phyloP scores from a whole-genome alignment of 2,797 vertebrate species.

The Megalops cyprinoides region DNA sequence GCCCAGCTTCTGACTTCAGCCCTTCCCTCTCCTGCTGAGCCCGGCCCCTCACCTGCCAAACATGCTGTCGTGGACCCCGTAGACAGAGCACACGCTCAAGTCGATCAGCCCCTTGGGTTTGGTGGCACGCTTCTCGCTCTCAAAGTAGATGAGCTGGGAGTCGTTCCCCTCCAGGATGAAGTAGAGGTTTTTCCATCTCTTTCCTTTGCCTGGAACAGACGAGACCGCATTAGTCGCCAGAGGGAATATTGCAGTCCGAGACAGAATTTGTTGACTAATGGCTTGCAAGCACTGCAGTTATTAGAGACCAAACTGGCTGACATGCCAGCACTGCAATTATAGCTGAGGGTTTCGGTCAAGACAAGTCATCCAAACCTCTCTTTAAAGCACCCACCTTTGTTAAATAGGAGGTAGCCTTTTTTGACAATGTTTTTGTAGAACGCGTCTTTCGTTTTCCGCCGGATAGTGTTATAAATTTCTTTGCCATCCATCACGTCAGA shows the following conservation, averaged over 20 bases:
- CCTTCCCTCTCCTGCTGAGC: too few relatives aligned
- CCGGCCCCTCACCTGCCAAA: slow-evolving; percentile 92
- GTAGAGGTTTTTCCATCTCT: slow-evolving; percentile 96
- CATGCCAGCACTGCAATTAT: neutral
- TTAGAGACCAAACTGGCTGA: neutral
- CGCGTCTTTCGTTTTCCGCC: slow-evolving; percentile 95
- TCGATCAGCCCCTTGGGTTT: slow-evolving; percentile 99
- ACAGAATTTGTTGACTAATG: neutral
- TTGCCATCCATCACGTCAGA: slow-evolving; percentile 88
- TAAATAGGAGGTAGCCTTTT: slow-evolving; percentile 95
- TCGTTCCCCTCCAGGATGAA: slow-evolving; percentile 98
- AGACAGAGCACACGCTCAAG: slow-evolving; percentile 94
- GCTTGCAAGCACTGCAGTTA: neutral
- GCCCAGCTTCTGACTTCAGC: too few relatives aligned
- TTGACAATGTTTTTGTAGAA: slow-evolving; percentile 99
- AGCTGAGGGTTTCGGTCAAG: neutral
- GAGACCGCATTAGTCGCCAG: neutral
- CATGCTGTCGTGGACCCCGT: slow-evolving; percentile 94
- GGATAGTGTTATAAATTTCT: slow-evolving; percentile 99
- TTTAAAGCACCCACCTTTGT: slow-evolving; percentile 88
- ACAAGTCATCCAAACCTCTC: too few relatives aligned
- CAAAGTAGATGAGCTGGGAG: slow-evolving; percentile 98
- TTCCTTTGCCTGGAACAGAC: slow-evolving; percentile 87
- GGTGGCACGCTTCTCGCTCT: slow-evolving; percentile 98
- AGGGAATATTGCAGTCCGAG: neutral